Evolutionary conservation across 2,113 vertebrate genomes (phyloP), one percentile per base, ranked within the genome.

Genomic region (Notothenia coriiceps): DNA sequence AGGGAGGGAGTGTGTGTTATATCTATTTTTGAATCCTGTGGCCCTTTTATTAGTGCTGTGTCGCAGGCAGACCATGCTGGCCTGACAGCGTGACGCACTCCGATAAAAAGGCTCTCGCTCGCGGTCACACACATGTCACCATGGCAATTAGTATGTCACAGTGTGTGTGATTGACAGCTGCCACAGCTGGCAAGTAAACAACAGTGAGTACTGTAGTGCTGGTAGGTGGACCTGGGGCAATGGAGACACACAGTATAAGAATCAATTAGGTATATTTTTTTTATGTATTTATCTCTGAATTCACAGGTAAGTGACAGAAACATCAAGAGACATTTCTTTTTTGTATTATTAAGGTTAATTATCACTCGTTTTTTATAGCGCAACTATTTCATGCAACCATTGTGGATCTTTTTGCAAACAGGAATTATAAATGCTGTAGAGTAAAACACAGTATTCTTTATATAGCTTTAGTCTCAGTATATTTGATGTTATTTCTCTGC

Each of bases 81-180:
- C 74, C 54, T 83, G 79, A 84, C 81, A 88, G 77, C 71, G 17
- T 84, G 86, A 86, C 70, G 78, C 84, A 57, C 64, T 57, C 54
- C 47, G 15, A 61, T 83, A 83, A 86, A 93, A 91, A 86, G 65
- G 65, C 79, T 68, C 85, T 79, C 25, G 54, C 87, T 88, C 3
- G 49, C 78, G 75, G 74, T 80, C 85, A 74, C 85, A 91, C 77
- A 76, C 77, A 72, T 79, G 74, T 91, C 87, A 70, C 86, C 80
- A 69, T 88, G 82, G 72, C 90, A 91, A 90, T 93, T 88, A 89
- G 77, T 70, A 10, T 86, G 81, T 86, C 88, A 73, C 54, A 57
- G 76, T 59, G 70, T 25, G 56, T 9, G 12, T 85, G 89, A 91
- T 52, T 80, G 90, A 86, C 90, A 92, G 93, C 87, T 88, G 90